A percentile compares a stretch with the other conserved stretches of the same genome.
phyloP scores from a whole-genome alignment of 2,797 vertebrate species.

The Sylvia borin region DNA sequence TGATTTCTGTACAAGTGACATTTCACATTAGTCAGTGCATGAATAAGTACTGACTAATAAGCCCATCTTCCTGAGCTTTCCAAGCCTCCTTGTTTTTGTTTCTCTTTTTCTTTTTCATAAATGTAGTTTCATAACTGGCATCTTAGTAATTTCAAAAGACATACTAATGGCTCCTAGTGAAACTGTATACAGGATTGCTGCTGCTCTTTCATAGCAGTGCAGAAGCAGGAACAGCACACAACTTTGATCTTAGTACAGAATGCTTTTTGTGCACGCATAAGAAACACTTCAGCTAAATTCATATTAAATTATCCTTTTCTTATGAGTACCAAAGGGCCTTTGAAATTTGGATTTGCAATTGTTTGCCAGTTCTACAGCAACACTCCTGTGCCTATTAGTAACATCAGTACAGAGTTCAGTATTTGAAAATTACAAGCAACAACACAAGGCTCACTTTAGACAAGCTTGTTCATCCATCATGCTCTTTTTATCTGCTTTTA shows the following conservation, averaged over 20 bases:
- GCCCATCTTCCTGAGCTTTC: neutral
- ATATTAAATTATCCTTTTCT: neutral
- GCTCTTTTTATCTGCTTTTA: neutral
- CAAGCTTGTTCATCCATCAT: neutral
- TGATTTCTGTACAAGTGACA: neutral
- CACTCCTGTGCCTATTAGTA: neutral
- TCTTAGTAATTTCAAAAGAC: neutral
- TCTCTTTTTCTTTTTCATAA: neutral
- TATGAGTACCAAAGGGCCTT: neutral
- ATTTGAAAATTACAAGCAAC: neutral
- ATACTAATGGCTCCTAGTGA: neutral
- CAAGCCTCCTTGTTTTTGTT: neutral
- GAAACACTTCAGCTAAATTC: neutral
- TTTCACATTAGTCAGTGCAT: constrained; percentile 3
- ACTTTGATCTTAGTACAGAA: neutral
- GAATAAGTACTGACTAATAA: constrained; percentile 6
- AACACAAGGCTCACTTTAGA: neutral
- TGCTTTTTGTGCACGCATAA: neutral
- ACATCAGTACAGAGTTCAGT: neutral
- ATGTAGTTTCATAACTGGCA: neutral
- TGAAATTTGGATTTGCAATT: neutral
- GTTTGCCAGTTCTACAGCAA: neutral
- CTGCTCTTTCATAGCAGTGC: neutral
- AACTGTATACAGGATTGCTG: neutral
- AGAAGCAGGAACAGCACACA: neutral